Base-by-base conservation (phyloP, 1,140 invertebrate species). In the Drosophila cardini region DNA sequence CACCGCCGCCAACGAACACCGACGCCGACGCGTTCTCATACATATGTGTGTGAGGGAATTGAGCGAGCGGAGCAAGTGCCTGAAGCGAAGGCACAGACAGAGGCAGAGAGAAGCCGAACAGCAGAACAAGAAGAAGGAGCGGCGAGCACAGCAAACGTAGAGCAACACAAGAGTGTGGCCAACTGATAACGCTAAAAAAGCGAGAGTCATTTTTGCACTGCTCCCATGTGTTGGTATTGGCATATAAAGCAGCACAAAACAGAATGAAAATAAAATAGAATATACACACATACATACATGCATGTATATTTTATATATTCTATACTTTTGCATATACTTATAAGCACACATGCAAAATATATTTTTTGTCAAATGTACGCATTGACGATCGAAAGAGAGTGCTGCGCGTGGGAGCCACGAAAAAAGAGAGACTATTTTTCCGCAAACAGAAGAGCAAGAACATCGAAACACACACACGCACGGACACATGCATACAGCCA, bases 181-280 rank as follows among this genome's bases (percentile, higher is more conserved):
- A 67, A 86, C 76, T 86, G 82, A 86, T 86, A 86, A 86, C 78
- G 69, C 78, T 61, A 76, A 83, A 76, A 75, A 86, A 85, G 62
- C 78, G 83, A 87, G 83, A 86, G 82, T 85, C 62, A 64, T 64
- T 68, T 72, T 75, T 50, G 62, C 64, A 34, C 50, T 57, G 21
- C 10, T 42, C 30, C 13, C 21, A 36, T 43, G 36, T 45, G 21
- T 63, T 48, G 13, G 16, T 46, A 21, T 58, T 57, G 15, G 60
- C 21, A 50, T 21, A 71, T 52, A 73, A 61, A 42, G 26, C 21
- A 53, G 52, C n/a, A 57, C 38, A 63, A 62, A 40, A 63, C 52
- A 45, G 13, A 50, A 43, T 13, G 52, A 52, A 57, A 62, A 50
- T 60, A 46, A 53, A 36, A 53, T 40, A 58, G 13, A 34, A 64